A percentile compares a stretch with the other conserved stretches of the same genome.
Evolutionary conservation across 2,888 invertebrate species (phyloP).

Genomic region (Campoletis raptor): DNA sequence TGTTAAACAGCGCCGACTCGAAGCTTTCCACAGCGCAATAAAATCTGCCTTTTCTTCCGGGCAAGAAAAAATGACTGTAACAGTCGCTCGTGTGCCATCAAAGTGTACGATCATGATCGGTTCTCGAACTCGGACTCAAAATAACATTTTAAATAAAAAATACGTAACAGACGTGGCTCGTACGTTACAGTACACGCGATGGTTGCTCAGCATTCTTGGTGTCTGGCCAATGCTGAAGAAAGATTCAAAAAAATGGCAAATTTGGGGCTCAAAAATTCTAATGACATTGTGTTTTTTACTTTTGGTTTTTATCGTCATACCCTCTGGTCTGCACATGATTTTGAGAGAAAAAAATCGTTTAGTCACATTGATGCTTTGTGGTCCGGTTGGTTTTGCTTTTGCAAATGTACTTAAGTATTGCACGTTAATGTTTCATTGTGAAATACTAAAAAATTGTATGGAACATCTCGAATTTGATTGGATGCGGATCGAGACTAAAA

Average conservation of each 20-base stretch:
- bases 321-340: slow-evolving; percentile 35
- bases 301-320: slow-evolving; percentile 47
- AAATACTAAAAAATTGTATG: slow-evolving; percentile 36
- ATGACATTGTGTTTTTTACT: slow-evolving; percentile 12
- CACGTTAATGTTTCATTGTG: slow-evolving; percentile 35
- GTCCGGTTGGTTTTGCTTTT: slow-evolving; percentile 47
- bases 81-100: slow-evolving; percentile 16
- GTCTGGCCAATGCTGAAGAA: slow-evolving; percentile 54
- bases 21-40: neutral
- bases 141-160: slow-evolving; percentile 8
- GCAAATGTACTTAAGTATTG: slow-evolving; percentile 50
- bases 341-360: slow-evolving; percentile 42
- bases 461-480: slow-evolving; percentile 53
- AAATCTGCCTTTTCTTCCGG: neutral
- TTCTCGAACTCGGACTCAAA: neutral
- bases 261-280: slow-evolving; percentile 28
- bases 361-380: slow-evolving; percentile 31
- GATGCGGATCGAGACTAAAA: slow-evolving; percentile 44
- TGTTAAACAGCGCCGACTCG: slow-evolving; percentile 32
- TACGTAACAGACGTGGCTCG: slow-evolving; percentile 21
- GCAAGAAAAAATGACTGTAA: neutral
- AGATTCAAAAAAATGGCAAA: slow-evolving; percentile 38
- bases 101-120: slow-evolving; percentile 12
- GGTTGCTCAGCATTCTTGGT: slow-evolving; percentile 46
- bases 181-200: slow-evolving; percentile 33